Percentiles rank a stretch among this genome's conserved stretches.
These are phyloP conservation scores for Anastrepha obliqua DNA, from an alignment of 1,140 invertebrate genomes.

Conservation along the genomic window DNA sequence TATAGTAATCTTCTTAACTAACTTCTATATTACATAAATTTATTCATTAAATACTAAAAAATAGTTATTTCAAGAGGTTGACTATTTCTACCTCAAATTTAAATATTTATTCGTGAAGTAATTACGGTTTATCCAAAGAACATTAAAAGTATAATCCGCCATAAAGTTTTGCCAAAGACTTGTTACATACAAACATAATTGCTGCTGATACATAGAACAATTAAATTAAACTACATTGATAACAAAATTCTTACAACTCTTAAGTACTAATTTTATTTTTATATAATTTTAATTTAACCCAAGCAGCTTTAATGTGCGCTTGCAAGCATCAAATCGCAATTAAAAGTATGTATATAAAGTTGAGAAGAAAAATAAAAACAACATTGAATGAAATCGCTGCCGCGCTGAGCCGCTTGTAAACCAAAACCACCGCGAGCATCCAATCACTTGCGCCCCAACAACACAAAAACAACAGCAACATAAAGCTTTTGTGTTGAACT, in stretches of 20 bases:
- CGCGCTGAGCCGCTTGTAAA: background rate
- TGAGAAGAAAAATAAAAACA: conserved; percentile 15
- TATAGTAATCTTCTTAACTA: too few relatives aligned
- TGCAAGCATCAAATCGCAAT: conserved; percentile 36
- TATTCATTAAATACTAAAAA: too few relatives aligned
- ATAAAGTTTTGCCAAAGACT: background rate
- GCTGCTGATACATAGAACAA: background rate
- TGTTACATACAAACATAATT: background rate
- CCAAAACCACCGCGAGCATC: too few relatives aligned
- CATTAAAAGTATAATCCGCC: too few relatives aligned
- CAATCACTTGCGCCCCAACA: conserved; percentile 7
- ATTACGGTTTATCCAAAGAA: too few relatives aligned
- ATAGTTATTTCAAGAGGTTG: too few relatives aligned
- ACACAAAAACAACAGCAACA: conserved; percentile 13
- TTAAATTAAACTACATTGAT: background rate
- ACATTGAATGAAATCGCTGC: background rate
- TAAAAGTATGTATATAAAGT: conserved; percentile 15
- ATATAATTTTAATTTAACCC: background rate
- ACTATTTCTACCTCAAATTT: too few relatives aligned
- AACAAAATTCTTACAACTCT: background rate
- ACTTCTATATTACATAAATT: too few relatives aligned
- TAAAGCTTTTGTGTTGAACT: background rate
- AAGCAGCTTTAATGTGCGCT: conserved; percentile 42
- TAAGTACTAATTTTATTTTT: conserved; percentile 25
- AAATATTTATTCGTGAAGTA: too few relatives aligned